Evolutionary conservation across 2,797 vertebrate genomes (phyloP).

Genomic region (Todus mexicanus): DNA sequence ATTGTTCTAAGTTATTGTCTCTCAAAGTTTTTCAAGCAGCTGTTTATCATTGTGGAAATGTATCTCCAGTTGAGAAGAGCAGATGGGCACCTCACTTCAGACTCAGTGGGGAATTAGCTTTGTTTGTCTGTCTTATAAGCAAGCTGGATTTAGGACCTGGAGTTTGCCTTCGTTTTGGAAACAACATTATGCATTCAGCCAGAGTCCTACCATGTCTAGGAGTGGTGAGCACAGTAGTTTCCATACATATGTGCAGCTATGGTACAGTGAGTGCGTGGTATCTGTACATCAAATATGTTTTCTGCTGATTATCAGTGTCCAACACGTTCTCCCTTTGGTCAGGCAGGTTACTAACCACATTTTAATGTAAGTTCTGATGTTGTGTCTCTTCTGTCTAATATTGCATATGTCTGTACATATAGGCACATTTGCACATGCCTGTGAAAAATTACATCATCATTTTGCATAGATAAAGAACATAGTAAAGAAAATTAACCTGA

Average conservation of each 20-base stretch:
- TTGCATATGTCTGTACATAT: background rate
- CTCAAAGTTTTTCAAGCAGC: background rate
- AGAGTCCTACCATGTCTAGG: background rate
- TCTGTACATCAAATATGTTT: background rate
- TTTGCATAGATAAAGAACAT: background rate
- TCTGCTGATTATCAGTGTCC: background rate
- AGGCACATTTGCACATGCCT: background rate
- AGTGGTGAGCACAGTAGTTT: background rate
- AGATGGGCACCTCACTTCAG: slow-evolving; percentile 17
- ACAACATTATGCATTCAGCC: background rate
- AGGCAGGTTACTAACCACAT: background rate
- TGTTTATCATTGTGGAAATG: background rate
- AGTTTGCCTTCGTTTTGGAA: background rate
- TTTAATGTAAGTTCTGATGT: background rate
- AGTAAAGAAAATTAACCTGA: background rate
- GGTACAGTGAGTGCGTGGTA: background rate
- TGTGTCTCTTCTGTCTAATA: background rate
- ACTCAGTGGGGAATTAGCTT: background rate
- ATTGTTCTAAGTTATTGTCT: background rate
- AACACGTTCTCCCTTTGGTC: background rate
- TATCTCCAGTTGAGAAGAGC: slow-evolving; percentile 5
- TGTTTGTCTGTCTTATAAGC: background rate
- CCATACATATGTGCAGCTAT: background rate
- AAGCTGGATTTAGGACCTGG: background rate
- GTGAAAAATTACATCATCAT: background rate